A percentile compares a stretch with the other conserved stretches of the same genome.
Conservation (phyloP, 2,113 vertebrate genomes). For the Plecturocebus donacophilus region DNA sequence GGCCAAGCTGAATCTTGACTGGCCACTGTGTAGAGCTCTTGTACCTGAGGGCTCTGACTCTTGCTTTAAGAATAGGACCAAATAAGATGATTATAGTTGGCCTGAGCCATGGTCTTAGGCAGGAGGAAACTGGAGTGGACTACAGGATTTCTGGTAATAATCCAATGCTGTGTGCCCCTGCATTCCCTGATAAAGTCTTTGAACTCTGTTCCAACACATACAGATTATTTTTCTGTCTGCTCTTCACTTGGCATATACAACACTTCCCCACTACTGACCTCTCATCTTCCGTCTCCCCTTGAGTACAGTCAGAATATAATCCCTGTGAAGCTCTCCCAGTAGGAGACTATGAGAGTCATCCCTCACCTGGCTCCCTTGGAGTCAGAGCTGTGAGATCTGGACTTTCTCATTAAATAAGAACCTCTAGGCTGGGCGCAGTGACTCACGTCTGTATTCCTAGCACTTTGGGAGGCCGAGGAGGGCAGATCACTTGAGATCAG, state of each 20-base stretch:
- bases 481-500: no score
- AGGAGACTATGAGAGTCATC: background rate
- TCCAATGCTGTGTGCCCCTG: background rate
- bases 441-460: no score
- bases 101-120: background rate
- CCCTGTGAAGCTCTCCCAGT: background rate
- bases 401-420: constrained; percentile 34
- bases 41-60: background rate
- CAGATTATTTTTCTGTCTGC: background rate
- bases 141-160: background rate
- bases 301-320: background rate
- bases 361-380: background rate
- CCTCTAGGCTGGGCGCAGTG: no score
- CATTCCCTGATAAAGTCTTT: background rate
- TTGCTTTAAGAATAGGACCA: background rate
- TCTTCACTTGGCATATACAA: background rate
- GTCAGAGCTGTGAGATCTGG: background rate
- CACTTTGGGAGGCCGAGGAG: no score
- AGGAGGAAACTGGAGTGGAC: background rate
- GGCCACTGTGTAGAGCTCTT: background rate
- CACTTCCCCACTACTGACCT: background rate
- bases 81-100: background rate
- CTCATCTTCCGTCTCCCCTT: background rate
- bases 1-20: background rate
- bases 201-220: background rate